Evolutionary conservation across 2,888 invertebrate genomes (phyloP).

Genomic region (Iselma pallidipennis): DNA sequence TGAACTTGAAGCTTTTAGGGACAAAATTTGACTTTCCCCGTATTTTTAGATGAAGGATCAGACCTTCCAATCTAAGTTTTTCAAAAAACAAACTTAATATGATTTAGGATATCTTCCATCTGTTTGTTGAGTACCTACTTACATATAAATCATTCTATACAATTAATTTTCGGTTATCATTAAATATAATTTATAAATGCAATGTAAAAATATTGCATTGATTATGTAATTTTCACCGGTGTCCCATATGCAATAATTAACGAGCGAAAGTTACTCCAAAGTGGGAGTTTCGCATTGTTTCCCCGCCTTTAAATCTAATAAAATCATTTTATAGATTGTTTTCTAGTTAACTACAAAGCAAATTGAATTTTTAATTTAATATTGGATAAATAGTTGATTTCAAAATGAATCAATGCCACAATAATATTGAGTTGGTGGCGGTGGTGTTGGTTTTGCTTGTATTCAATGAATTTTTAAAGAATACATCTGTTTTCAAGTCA

Average conservation of each 20-base stretch:
- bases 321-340: background rate
- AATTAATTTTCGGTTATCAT: background rate
- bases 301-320: conserved; percentile 13
- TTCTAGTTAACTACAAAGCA: background rate
- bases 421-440: too few relatives aligned
- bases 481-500: background rate
- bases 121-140: too few relatives aligned
- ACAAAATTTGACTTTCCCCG: too few relatives aligned
- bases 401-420: background rate
- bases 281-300: conserved; percentile 34
- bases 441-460: too few relatives aligned
- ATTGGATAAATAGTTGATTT: background rate
- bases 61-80: too few relatives aligned
- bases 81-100: too few relatives aligned
- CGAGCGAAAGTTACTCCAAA: conserved; percentile 42
- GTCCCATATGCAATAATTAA: conserved; percentile 44
- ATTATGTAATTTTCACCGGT: conserved; percentile 37
- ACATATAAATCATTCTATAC: too few relatives aligned
- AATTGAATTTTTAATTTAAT: too few relatives aligned
- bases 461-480: background rate
- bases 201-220: conserved; percentile 21
- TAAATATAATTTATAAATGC: background rate
- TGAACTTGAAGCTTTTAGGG: too few relatives aligned
- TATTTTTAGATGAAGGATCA: too few relatives aligned
- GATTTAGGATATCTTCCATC: too few relatives aligned